phyloP scores from a whole-genome alignment of 2,113 vertebrate species.

The Syngnathoides biaculeatus region DNA sequence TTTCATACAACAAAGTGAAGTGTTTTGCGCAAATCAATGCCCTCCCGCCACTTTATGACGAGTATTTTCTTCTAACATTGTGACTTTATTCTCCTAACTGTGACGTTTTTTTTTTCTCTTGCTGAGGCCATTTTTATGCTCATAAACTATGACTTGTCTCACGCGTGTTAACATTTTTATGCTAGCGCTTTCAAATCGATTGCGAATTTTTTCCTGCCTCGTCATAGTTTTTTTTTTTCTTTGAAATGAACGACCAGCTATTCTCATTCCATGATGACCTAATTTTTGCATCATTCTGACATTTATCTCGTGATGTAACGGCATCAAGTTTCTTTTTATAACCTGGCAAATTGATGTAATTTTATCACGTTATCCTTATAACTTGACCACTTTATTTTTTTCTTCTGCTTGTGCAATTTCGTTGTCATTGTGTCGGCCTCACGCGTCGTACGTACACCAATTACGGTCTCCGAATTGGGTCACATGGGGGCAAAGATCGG shows the following conservation, averaged over 20 bases:
- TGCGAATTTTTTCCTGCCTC: not conserved
- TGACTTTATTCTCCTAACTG: too few species aligned
- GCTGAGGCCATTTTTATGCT: not conserved
- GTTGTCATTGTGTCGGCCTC: too few species aligned
- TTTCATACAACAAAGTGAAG: too few species aligned
- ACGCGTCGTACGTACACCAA: too few species aligned
- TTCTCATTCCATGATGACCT: not conserved
- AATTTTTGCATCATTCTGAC: too few species aligned
- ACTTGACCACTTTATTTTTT: too few species aligned
- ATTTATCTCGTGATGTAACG: not conserved
- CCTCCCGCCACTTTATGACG: not conserved
- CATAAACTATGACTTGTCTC: not conserved
- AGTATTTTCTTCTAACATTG: not conserved
- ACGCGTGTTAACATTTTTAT: not conserved
- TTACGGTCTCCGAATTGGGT: too few species aligned
- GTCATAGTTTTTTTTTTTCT: not conserved
- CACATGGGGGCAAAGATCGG: too few species aligned
- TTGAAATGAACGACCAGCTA: not conserved
- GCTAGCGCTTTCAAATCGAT: not conserved
- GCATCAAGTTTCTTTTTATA: not conserved
- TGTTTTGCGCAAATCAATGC: too few species aligned
- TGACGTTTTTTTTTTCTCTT: not conserved
- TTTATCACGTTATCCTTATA: too few species aligned
- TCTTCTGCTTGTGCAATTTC: too few species aligned
- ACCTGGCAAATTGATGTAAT: not conserved